A percentile compares a stretch with the other conserved stretches of the same genome.
Evolutionary conservation across 2,888 invertebrate species (phyloP).

Genomic region (Cosmorhoe ocellata): DNA sequence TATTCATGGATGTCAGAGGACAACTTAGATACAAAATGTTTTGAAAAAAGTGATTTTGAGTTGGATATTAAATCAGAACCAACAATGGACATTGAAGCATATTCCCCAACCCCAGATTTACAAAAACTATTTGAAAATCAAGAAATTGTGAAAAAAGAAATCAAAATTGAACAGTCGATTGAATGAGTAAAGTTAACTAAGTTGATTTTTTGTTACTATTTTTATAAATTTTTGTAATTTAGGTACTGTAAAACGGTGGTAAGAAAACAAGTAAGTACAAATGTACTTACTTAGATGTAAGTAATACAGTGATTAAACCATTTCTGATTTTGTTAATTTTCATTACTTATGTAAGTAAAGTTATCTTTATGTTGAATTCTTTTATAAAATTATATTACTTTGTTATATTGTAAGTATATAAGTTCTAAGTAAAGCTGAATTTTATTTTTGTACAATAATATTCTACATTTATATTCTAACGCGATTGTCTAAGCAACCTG

Average conservation of each 20-base stretch:
- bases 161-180: slow-evolving; percentile 10
- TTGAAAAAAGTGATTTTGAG: background rate
- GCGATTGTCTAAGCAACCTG: background rate
- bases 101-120: slow-evolving; percentile 20
- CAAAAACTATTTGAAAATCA: background rate
- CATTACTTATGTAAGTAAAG: too few relatives aligned
- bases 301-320: background rate
- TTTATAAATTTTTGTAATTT: background rate
- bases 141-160: slow-evolving; percentile 13
- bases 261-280: background rate
- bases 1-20: slow-evolving; percentile 14
- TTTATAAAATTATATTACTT: background rate
- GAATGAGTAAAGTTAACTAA: background rate
- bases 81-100: slow-evolving; percentile 17
- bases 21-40: background rate
- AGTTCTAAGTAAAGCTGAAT: too few relatives aligned
- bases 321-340: background rate
- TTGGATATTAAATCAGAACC: slow-evolving; percentile 22
- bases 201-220: too few relatives aligned
- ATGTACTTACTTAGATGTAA: too few relatives aligned
- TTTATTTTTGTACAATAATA: too few relatives aligned
- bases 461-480: too few relatives aligned
- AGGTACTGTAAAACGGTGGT: background rate
- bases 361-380: too few relatives aligned
- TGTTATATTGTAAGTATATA: background rate